phyloP scores from a whole-genome alignment of 2,113 vertebrate genomes.

The Apistogramma diplotaenia region DNA sequence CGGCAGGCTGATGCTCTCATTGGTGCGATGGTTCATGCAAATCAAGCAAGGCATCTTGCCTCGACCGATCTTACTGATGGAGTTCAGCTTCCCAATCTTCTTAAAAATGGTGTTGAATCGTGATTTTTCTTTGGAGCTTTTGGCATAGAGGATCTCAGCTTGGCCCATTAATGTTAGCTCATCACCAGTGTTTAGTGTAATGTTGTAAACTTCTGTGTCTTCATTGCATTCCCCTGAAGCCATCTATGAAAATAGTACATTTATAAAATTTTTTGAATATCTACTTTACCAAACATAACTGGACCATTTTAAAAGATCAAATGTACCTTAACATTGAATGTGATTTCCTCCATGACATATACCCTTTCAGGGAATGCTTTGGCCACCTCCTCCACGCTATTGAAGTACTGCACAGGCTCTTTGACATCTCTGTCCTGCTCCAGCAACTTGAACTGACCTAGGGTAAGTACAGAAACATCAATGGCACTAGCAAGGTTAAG shows the following conservation, averaged over 20 bases:
- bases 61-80: slow-evolving; percentile 90
- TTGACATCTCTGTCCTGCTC: slow-evolving; percentile 99
- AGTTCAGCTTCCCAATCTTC: slow-evolving; percentile 96
- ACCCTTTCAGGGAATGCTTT: slow-evolving; percentile 99
- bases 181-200: slow-evolving; percentile 92
- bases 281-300: background rate
- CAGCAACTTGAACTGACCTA: slow-evolving; percentile 98
- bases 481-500: background rate
- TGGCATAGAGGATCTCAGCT: slow-evolving; percentile 98
- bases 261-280: background rate
- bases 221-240: slow-evolving; percentile 97
- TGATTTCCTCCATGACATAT: slow-evolving; percentile 99
- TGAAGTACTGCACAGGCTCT: slow-evolving; percentile 98
- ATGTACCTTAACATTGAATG: slow-evolving; percentile 97
- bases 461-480: slow-evolving; percentile 34
- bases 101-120: slow-evolving; percentile 97
- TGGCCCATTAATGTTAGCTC: slow-evolving; percentile 98
- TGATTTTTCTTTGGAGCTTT: slow-evolving; percentile 93
- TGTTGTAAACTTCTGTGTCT: slow-evolving; percentile 97
- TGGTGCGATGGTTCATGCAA: slow-evolving; percentile 99
- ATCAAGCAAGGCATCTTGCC: slow-evolving; percentile 99
- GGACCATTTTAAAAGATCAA: background rate
- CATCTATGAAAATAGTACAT: slow-evolving; percentile 77
- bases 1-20: slow-evolving; percentile 96
- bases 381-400: slow-evolving; percentile 98